These are phyloP conservation scores for Anaspis maculata DNA, from an alignment of 2,888 invertebrate species.

Conservation along the genomic window DNA sequence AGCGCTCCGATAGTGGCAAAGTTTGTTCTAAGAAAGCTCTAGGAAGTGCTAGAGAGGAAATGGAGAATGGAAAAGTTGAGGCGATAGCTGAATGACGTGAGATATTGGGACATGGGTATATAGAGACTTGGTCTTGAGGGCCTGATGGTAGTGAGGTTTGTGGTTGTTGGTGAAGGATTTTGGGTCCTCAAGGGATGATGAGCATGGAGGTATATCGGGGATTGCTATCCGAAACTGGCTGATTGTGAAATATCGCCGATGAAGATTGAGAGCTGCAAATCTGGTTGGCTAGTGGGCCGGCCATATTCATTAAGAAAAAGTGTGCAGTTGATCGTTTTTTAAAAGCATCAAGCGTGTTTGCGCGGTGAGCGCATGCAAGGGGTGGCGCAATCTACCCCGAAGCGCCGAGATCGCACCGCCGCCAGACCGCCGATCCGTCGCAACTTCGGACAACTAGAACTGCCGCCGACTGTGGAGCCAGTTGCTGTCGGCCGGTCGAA, in stretches of 20 bases:
- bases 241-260: slow-evolving; percentile 23
- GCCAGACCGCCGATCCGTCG: slow-evolving; percentile 8
- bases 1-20: slow-evolving; percentile 28
- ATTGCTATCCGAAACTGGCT: too few species aligned
- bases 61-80: slow-evolving; percentile 7
- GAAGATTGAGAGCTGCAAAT: slow-evolving; percentile 29
- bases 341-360: slow-evolving; percentile 33
- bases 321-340: slow-evolving; percentile 37
- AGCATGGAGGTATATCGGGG: background rate
- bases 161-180: background rate
- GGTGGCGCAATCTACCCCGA: slow-evolving; percentile 35
- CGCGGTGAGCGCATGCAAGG: slow-evolving; percentile 35
- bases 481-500: slow-evolving; percentile 30
- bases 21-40: slow-evolving; percentile 21
- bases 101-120: background rate
- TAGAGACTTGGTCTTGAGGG: background rate
- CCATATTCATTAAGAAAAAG: slow-evolving; percentile 37
- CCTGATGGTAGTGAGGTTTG: background rate
- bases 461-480: slow-evolving; percentile 16
- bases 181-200: background rate
- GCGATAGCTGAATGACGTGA: slow-evolving; percentile 1
- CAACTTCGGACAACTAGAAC: slow-evolving; percentile 5
- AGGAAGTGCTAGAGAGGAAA: slow-evolving; percentile 3
- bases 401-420: slow-evolving; percentile 18
- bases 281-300: slow-evolving; percentile 39